Base-by-base conservation (phyloP, 2,797 vertebrate species). In the Carapus acus region DNA sequence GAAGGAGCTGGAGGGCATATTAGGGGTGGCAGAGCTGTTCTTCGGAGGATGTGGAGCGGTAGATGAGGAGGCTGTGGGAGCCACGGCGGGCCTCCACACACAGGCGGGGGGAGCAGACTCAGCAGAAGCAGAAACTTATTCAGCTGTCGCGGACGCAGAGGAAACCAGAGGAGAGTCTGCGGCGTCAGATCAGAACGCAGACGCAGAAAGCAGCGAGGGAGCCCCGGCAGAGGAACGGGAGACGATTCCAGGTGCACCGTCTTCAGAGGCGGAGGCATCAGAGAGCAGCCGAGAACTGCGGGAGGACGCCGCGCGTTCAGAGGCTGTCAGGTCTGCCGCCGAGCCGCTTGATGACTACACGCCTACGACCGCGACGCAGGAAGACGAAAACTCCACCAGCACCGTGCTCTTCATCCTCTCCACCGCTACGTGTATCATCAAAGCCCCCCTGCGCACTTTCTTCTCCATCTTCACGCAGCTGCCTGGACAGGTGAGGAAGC, bases 21-120 rank as follows among this genome's bases (percentile, higher is more conserved):
- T 88, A 1, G 83, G 78, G 59, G 63, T 77, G 29, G 27, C 55
- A 15, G 80, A 81, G 34, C 63, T 90, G 31, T 90, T 90, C 72
- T 78, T 68, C 14, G 83, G 63, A 48, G 78, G 79, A 16, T 89
- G 88, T 33, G 67, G 71, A 37, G 71, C 69, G 60, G 37, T 60
- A 29, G 49, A 58, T 17, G 65, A 24, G 43, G 60, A 27, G 15
- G 24, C 24, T 16, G 54, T 40, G 62, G 67, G 22, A 27, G 38
- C 59, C 54, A n/a, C 19, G 16, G 36, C 36, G 13, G 40, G 58
- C 27, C 42, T 72, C 67, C 33, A 48, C 31, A n/a, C n/a, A n/a
- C n/a, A n/a, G n/a, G n/a, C n/a, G n/a, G n/a, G n/a, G n/a, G 43
- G 42, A 38, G 37, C 41, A 58, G 48, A 60, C 21, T 23, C 27